These are phyloP conservation scores for Caenorhabditis drosophilae DNA, from an alignment of 2,888 invertebrate species.

Conservation along the genomic window DNA sequence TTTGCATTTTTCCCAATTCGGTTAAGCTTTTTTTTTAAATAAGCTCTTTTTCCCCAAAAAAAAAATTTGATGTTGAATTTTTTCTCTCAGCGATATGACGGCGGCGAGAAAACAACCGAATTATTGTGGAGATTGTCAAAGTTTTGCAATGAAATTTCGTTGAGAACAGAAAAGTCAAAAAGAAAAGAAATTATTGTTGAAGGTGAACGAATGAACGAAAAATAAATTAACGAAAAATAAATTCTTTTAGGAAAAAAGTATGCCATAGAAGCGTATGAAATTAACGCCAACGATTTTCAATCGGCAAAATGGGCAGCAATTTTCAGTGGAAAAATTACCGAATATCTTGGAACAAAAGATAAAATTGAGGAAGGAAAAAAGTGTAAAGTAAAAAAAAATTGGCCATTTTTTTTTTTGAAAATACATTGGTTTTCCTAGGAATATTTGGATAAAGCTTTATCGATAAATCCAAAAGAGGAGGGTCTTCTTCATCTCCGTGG, in stretches of 20 bases:
- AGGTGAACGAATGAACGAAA: constrained; percentile 27
- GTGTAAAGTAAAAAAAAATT: no score
- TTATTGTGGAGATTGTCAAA: constrained; percentile 61
- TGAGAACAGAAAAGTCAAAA: constrained; percentile 38
- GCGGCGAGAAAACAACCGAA: constrained; percentile 46
- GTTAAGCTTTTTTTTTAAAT: no score
- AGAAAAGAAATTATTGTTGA: constrained; percentile 57
- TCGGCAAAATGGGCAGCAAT: constrained; percentile 64
- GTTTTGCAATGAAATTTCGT: constrained; percentile 48
- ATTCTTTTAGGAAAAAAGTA: constrained; percentile 53
- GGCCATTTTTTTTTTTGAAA: no score
- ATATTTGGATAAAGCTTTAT: constrained; percentile 59
- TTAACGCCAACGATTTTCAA: constrained; percentile 52
- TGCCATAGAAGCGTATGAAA: constrained; percentile 52
- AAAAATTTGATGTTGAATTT: no score
- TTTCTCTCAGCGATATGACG: constrained; percentile 35
- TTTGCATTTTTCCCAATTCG: no score
- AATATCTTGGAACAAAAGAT: constrained; percentile 64
- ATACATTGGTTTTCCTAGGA: no score
- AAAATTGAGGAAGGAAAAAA: constrained; percentile 63
- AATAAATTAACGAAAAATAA: no score
- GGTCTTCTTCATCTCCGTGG: constrained; percentile 54
- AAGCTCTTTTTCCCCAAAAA: no score
- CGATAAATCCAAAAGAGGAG: constrained; percentile 51
- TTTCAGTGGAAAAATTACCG: constrained; percentile 56